Evolutionary conservation across 2,113 vertebrate genomes (phyloP), one percentile per base, ranked within the genome.

Genomic region (Cranoglanis bouderius): DNA sequence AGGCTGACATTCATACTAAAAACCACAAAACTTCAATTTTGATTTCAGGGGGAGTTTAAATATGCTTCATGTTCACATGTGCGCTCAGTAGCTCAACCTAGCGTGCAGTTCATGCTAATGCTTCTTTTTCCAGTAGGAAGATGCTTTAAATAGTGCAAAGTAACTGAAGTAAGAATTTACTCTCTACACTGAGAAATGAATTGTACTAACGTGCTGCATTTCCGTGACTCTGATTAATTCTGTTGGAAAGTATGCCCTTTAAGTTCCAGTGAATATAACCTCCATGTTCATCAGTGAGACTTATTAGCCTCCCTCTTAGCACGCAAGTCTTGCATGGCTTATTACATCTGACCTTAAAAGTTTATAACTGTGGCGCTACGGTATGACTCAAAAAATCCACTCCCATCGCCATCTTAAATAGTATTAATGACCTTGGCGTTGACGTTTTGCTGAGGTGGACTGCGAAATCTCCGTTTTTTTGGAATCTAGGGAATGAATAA

Each of bases 401-500:
- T 81, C 75, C n/a, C 29, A 38, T 63, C 32, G 75, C 59, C 74
- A 65, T 87, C 19, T 87, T 46, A 59, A 43, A 74, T n/a, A 43
- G 16, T 19, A 83, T 21, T 80, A 87, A 78, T 88, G 61, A 67
- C 46, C 53, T 24, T 81, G 43, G 29, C 57, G 6, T 51, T 7
- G 75, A 29, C n/a, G n/a, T n/a, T 24, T 63, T 3, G 81, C 38
- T 13, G 38, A 63, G 40, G 29, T 84, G 32, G 40, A n/a, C 46
- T 53, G 82, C 72, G 16, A 67, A 78, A 65, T 57, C 72, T 88
- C 72, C 57, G 55, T 16, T 85, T 85, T 80, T 74, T 67, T 78
- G 81, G 85, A 87, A 84, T 84, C 32, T n/a, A 46, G 81, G 61
- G 82, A 80, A 84, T 84, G 46, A 88, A 85, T 81, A 85, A 87